These are phyloP conservation scores for Toxotes jaculatrix DNA, from an alignment of 2,113 vertebrate species.

Conservation along the genomic window DNA sequence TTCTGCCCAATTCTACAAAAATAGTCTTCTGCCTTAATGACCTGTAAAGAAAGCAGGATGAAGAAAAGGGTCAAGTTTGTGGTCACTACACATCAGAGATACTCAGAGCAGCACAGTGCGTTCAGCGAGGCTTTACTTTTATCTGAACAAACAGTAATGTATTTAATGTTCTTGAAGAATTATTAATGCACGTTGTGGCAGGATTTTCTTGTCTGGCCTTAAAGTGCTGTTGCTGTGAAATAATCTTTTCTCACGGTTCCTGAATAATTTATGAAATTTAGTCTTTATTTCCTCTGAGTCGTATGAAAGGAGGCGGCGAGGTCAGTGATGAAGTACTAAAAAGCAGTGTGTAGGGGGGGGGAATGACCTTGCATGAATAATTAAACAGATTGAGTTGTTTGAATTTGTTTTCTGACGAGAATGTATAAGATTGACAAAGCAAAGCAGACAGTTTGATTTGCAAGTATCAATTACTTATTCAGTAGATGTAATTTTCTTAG, in stretches of 20 bases:
- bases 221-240: constrained; percentile 28
- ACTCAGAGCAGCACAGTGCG: background rate
- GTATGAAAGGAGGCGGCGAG: constrained; percentile 25
- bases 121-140: background rate
- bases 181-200: constrained; percentile 37
- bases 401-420: constrained; percentile 61
- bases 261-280: constrained; percentile 64
- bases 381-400: constrained; percentile 48
- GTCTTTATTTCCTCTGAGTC: constrained; percentile 32
- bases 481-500: constrained; percentile 46
- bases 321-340: constrained; percentile 31
- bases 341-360: background rate
- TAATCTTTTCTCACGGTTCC: constrained; percentile 1
- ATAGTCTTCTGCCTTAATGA: background rate
- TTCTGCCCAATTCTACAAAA: too few species aligned
- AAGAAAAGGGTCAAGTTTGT: background rate
- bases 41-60: too few species aligned
- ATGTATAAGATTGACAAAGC: constrained; percentile 33
- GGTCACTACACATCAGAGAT: constrained; percentile 10
- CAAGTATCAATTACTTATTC: constrained; percentile 57
- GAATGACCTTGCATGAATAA: constrained; percentile 56
- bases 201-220: constrained; percentile 20
- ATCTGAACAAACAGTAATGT: constrained; percentile 25
- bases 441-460: constrained; percentile 51
- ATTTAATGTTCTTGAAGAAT: constrained; percentile 41